phyloP scores from a whole-genome alignment of 2,113 vertebrate genomes.

The Podarcis cretensis region DNA sequence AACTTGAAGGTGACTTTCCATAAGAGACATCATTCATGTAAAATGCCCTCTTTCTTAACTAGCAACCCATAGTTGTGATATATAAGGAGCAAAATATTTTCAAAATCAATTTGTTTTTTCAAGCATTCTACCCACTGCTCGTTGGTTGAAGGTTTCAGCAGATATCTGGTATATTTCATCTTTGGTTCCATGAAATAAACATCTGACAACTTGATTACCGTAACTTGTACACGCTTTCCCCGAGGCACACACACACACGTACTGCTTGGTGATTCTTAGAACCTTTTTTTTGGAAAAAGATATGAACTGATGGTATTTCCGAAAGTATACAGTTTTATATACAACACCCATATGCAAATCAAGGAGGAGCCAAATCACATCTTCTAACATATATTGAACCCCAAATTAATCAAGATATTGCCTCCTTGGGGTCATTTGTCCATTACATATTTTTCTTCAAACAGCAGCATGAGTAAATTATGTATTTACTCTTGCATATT shows the following conservation, averaged over 20 bases:
- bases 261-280: neutral
- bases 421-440: constrained; percentile 1
- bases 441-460: constrained; percentile 18
- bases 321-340: neutral
- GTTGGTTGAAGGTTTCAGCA: neutral
- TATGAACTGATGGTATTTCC: neutral
- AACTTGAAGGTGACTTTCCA: neutral
- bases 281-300: neutral
- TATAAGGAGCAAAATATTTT: neutral
- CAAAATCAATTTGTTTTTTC: neutral
- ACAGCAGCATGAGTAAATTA: constrained; percentile 6
- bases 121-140: neutral
- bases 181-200: neutral
- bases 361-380: neutral
- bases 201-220: neutral
- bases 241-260: neutral
- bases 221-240: neutral
- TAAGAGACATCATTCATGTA: neutral
- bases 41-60: neutral
- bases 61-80: neutral
- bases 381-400: constrained; percentile 19
- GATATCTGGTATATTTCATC: neutral
- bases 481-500: constrained; percentile 37
- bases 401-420: neutral
- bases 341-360: neutral